Percentiles rank a stretch among this genome's conserved stretches.
These are phyloP conservation scores for Pseudopodoces humilis DNA, from an alignment of 2,113 vertebrate species.

Conservation along the genomic window DNA sequence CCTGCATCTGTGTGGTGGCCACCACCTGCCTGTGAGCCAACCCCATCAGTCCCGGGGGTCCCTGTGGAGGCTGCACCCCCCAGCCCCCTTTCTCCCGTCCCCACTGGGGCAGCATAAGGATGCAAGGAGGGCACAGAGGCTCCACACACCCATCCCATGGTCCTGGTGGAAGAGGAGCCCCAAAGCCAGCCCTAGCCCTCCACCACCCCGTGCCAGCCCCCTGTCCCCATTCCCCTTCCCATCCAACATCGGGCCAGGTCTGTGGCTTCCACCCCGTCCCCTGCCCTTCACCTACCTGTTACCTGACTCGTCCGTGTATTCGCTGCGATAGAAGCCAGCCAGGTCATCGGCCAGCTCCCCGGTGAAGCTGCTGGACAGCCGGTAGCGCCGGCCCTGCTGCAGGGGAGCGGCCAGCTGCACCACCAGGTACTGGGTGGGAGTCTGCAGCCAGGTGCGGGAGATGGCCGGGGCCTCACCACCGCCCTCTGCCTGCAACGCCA, in stretches of 20 bases:
- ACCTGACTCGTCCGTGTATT: conserved; percentile 73
- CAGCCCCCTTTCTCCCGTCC: neutral
- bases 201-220: fast-evolving
- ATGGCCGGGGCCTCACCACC: neutral
- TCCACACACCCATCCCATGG: neutral
- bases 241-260: neutral
- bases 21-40: conserved; percentile 78
- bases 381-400: conserved; percentile 54
- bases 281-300: conserved; percentile 74
- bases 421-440: conserved; percentile 83
- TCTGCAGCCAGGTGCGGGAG: conserved; percentile 65
- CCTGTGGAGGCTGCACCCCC: neutral
- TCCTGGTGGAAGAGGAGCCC: neutral
- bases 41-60: fast-evolving
- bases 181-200: too few relatives aligned
- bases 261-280: fast-evolving
- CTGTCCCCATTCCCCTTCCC: neutral
- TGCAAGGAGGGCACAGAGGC: neutral
- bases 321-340: conserved; percentile 92
- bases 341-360: conserved; percentile 91
- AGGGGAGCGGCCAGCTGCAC: conserved; percentile 69
- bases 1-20: conserved; percentile 94
- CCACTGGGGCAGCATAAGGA: too few relatives aligned
- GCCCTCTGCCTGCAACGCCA: neutral
- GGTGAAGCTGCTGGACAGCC: conserved; percentile 74